Conservation (phyloP, 2,888 invertebrate genomes). For the Stenurella melanura region DNA sequence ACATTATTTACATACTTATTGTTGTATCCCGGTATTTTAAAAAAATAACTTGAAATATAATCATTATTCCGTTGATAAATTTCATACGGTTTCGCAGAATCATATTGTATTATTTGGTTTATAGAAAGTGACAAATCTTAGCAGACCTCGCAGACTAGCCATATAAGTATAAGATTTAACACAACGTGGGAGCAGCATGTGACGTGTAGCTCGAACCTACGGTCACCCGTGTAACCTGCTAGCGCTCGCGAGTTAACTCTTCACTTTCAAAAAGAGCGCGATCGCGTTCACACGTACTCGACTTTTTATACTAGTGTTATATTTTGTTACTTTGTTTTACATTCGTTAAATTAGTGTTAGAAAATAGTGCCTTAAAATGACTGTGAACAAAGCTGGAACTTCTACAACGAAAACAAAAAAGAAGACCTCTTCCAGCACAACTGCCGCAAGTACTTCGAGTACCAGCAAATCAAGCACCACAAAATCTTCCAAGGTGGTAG, state of each 20-base stretch:
- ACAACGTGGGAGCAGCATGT: conserved; percentile 65
- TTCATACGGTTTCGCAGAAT: conserved; percentile 38
- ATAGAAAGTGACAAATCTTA: conserved; percentile 65
- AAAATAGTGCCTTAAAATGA: conserved; percentile 62
- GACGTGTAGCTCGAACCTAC: conserved; percentile 61
- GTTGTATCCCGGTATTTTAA: conserved; percentile 5
- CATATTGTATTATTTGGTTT: conserved; percentile 24
- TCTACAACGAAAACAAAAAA: conserved; percentile 64
- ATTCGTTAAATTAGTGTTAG: conserved; percentile 42
- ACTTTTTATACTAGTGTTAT: conserved; percentile 51
- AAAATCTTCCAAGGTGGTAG: conserved; percentile 59
- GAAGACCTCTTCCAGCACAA: conserved; percentile 56
- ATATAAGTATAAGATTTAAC: conserved; percentile 68
- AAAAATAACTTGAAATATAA: not conserved
- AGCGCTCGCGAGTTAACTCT: conserved; percentile 52
- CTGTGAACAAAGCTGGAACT: conserved; percentile 67
- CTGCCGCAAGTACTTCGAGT: conserved; percentile 51
- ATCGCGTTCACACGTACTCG: conserved; percentile 56
- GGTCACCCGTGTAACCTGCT: conserved; percentile 59
- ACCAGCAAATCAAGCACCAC: conserved; percentile 60
- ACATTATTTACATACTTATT: not conserved
- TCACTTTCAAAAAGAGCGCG: conserved; percentile 62
- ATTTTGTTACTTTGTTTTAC: conserved; percentile 53
- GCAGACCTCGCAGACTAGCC: conserved; percentile 62
- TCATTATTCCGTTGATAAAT: not conserved